Evolutionary conservation across 1,140 invertebrate genomes (phyloP).

Genomic region (Drosophila truncata): DNA sequence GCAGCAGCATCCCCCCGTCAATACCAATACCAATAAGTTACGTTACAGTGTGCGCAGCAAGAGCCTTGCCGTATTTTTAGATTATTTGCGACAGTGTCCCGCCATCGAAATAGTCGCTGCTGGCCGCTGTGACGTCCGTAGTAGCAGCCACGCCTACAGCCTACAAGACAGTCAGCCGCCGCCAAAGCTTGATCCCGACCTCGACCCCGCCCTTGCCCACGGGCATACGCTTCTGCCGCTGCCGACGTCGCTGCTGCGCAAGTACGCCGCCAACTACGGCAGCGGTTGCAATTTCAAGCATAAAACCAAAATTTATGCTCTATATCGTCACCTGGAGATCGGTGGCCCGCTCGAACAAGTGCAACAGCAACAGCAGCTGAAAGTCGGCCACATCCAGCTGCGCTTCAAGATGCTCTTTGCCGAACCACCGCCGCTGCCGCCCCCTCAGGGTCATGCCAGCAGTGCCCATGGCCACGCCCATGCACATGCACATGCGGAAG

Average conservation of each 20-base stretch:
- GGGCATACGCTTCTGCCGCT: constrained; percentile 53
- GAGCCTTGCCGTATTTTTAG: constrained; percentile 80
- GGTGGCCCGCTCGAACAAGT: constrained; percentile 78
- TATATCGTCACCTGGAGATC: constrained; percentile 80
- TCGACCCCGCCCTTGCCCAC: constrained; percentile 19
- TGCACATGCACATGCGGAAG: constrained; percentile 20
- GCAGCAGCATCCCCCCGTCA: constrained; percentile 26
- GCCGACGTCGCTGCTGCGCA: constrained; percentile 51
- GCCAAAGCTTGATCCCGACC: constrained; percentile 2
- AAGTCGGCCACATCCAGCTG: constrained; percentile 63
- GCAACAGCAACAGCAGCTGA: constrained; percentile 84
- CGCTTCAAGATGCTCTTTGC: constrained; percentile 77
- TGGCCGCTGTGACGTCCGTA: constrained; percentile 30
- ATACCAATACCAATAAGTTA: constrained; percentile 43
- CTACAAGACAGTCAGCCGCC: neutral
- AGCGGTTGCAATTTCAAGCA: constrained; percentile 76
- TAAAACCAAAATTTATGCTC: constrained; percentile 84
- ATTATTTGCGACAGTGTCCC: constrained; percentile 63
- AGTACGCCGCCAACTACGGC: constrained; percentile 66
- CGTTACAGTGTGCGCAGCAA: constrained; percentile 57
- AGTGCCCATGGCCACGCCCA: constrained; percentile 22
- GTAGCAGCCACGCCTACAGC: constrained; percentile 55
- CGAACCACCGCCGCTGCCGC: constrained; percentile 50
- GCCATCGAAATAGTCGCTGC: constrained; percentile 61
- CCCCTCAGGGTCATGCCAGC: constrained; percentile 33